Evolutionary conservation across 2,888 invertebrate species (phyloP).

Genomic region (Troilus luridus): DNA sequence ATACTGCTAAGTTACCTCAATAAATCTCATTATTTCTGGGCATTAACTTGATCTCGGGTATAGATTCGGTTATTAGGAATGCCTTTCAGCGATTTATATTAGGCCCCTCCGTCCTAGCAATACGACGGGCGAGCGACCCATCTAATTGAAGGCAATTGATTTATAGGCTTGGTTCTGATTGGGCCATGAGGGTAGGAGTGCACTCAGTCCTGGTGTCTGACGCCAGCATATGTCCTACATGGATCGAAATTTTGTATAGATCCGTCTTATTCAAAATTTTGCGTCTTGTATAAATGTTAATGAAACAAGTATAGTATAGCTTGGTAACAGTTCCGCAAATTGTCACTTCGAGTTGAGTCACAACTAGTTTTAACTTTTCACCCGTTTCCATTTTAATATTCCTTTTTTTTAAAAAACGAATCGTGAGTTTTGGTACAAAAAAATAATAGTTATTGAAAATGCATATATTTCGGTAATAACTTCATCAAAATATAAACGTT

Average conservation of each 20-base stretch:
- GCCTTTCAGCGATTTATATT: not conserved
- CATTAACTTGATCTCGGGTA: not conserved
- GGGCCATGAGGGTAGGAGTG: not conserved
- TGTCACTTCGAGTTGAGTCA: too few species aligned
- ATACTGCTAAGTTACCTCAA: not conserved
- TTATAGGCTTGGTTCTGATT: conserved; percentile 29
- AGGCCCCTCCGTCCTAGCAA: not conserved
- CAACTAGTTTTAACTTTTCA: too few species aligned
- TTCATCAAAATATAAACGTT: too few species aligned
- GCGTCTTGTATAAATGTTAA: too few species aligned
- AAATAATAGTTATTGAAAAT: too few species aligned
- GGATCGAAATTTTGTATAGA: not conserved
- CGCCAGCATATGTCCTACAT: not conserved
- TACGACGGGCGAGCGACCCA: not conserved
- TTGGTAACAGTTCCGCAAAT: too few species aligned
- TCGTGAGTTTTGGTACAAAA: too few species aligned
- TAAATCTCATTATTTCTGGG: not conserved
- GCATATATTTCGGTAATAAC: too few species aligned
- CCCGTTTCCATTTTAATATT: too few species aligned
- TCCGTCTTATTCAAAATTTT: too few species aligned
- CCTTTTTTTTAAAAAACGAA: too few species aligned
- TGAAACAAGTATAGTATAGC: too few species aligned
- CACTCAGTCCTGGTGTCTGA: not conserved
- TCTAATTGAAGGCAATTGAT: conserved; percentile 44
- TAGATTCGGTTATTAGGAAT: not conserved